Base-by-base conservation (phyloP, 2,888 invertebrate species). In the Euplexia lucipara region DNA sequence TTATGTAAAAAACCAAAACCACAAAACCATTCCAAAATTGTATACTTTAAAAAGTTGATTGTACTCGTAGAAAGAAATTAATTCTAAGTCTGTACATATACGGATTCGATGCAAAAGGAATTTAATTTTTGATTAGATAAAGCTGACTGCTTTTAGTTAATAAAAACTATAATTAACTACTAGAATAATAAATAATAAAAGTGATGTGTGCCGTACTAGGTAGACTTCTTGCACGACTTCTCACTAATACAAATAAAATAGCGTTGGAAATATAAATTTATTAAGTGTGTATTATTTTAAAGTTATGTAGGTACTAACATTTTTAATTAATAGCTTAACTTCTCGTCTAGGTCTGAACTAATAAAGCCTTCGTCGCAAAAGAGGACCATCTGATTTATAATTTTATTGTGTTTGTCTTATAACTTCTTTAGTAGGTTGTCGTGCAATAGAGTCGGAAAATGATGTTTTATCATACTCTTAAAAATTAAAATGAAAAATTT, bases 91-190 rank as follows among this genome's bases (percentile, higher is more conserved):
- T 90, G 90, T 92, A 91, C 64, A 91, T 90, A 61, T 51, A 78
- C 81, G 79, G 56, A 73, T 71, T 88, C 88, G 89, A 92, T 92
- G 92, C 91, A 88, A 90, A 90, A 86, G 90, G 92, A 94, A 92
- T 93, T 93, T 91, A 90, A 87, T 86, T 89, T 89, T 84, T 73
- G 64, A 82, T 65, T 80, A 82, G 71, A 75, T 64, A 80, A 81
- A 83, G 79, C 73, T 69, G 41, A 73, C 44, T 34, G 76, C 80
- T 81, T 79, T 41, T 61, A 45, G 64, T 42, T 64, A 34, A 44
- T 70, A 68, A 70, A 35, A 37, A 14, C 8, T 66, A 41, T 20
- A 12, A 42, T 35, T 66, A 68, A 45, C 10, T 34, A 58, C 26
- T 59, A 66, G 70, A 45, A 37, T 20, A 61, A 67, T n/a, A 18